Conservation (phyloP, 2,113 vertebrate genomes). For the Romanogobio albipinnatus region DNA sequence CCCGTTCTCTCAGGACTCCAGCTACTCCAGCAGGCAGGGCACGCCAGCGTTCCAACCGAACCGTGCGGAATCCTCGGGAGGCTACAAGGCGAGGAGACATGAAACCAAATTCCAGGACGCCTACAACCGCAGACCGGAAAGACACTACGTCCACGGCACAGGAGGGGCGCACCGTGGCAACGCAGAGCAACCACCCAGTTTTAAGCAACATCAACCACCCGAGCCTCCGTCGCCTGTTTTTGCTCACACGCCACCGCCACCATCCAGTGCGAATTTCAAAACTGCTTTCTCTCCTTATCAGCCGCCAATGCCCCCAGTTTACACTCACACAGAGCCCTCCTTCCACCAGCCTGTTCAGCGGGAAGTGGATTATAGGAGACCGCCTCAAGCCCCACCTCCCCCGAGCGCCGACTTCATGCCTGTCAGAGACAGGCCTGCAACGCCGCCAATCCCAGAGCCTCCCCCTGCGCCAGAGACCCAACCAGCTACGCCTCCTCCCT, state of each 20-base stretch:
- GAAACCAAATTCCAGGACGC: constrained; percentile 94
- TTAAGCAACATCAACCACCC: constrained; percentile 84
- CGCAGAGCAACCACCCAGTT: constrained; percentile 76
- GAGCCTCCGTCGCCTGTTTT: constrained; percentile 71
- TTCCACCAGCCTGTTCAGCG: constrained; percentile 80
- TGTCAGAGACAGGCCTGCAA: constrained; percentile 82
- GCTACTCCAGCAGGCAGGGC: constrained; percentile 92
- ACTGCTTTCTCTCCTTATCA: constrained; percentile 90
- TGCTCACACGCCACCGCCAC: constrained; percentile 79
- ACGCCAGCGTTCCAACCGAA: constrained; percentile 88
- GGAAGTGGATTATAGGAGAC: constrained; percentile 85
- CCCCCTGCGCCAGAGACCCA: constrained; percentile 79
- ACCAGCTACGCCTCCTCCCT: constrained; percentile 75
- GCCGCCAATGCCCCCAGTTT: constrained; percentile 80
- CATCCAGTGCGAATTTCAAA: constrained; percentile 83
- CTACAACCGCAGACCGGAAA: constrained; percentile 91
- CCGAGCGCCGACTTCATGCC: constrained; percentile 76
- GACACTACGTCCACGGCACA: constrained; percentile 83
- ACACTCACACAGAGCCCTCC: constrained; percentile 80
- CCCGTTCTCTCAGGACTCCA: constrained; percentile 95
- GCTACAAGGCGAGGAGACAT: constrained; percentile 87
- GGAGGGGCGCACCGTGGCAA: constrained; percentile 72
- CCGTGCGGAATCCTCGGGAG: constrained; percentile 79
- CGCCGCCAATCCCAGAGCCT: constrained; percentile 84
- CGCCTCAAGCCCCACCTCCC: constrained; percentile 71